Conservation (phyloP, 2,113 vertebrate genomes). For the Heptranchias perlo region DNA sequence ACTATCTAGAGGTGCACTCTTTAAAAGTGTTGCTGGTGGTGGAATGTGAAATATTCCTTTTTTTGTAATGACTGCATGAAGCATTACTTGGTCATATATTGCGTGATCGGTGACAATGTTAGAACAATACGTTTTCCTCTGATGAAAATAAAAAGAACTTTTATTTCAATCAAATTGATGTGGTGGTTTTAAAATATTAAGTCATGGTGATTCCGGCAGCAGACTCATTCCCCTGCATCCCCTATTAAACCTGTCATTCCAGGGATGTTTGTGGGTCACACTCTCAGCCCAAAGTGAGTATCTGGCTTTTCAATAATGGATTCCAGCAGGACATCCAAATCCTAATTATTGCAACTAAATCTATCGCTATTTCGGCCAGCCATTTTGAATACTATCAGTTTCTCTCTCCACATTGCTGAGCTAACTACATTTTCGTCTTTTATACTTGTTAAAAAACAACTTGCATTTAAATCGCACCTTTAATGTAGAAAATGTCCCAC, state of each 20-base stretch:
- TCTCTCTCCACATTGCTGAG: background rate
- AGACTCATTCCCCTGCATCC: background rate
- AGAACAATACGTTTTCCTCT: constrained; percentile 11
- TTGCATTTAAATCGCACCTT: background rate
- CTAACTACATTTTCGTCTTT: background rate
- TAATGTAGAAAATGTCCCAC: background rate
- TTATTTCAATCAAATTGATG: constrained; percentile 11
- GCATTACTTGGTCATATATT: constrained; percentile 25
- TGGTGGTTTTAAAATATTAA: background rate
- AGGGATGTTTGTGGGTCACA: background rate
- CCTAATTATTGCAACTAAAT: background rate
- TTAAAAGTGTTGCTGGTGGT: background rate
- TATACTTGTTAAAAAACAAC: background rate
- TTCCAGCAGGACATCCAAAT: background rate
- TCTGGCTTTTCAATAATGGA: background rate
- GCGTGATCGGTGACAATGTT: background rate
- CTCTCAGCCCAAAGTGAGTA: background rate
- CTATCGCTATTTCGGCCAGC: background rate
- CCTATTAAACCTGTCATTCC: background rate
- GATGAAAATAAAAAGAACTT: constrained; percentile 20
- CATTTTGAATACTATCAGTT: background rate
- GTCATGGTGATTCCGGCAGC: background rate
- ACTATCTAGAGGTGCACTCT: background rate
- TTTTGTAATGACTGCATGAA: constrained; percentile 30
- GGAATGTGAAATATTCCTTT: background rate